Conservation (phyloP, 2,113 vertebrate species). For the Rutilus rutilus region DNA sequence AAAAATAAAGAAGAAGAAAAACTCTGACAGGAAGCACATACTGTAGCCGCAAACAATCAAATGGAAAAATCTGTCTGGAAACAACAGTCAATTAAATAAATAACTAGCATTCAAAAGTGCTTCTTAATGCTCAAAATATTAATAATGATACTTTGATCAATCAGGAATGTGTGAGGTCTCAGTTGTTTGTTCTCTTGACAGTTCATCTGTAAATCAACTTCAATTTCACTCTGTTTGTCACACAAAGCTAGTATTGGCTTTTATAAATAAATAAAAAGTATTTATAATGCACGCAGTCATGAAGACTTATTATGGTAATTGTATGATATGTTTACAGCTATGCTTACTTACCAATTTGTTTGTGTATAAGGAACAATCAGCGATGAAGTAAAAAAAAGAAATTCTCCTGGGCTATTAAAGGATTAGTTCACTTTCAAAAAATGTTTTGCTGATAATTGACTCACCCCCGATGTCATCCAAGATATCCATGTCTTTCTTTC, state of each 20-base stretch:
- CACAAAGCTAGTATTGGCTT: neutral
- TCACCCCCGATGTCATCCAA: no score
- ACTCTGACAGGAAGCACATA: neutral
- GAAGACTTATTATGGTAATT: no score
- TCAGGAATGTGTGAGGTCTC: neutral
- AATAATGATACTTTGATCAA: neutral
- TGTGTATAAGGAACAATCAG: no score
- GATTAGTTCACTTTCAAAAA: no score
- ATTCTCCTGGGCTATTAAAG: no score
- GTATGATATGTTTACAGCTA: no score
- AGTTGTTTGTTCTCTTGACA: neutral
- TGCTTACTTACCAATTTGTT: no score
- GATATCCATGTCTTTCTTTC: no score
- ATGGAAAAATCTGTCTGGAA: neutral
- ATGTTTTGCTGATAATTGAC: no score
- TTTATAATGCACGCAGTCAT: no score
- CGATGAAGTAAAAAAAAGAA: no score
- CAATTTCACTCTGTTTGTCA: neutral
- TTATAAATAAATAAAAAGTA: no score
- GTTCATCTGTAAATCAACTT: neutral
- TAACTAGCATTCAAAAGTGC: neutral
- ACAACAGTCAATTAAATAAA: neutral
- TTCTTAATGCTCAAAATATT: neutral
- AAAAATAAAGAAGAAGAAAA: neutral
- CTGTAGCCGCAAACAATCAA: neutral